Percentiles rank a stretch among this genome's conserved stretches.
phyloP scores from a whole-genome alignment of 2,888 invertebrate genomes.

The Unio delphinus region DNA sequence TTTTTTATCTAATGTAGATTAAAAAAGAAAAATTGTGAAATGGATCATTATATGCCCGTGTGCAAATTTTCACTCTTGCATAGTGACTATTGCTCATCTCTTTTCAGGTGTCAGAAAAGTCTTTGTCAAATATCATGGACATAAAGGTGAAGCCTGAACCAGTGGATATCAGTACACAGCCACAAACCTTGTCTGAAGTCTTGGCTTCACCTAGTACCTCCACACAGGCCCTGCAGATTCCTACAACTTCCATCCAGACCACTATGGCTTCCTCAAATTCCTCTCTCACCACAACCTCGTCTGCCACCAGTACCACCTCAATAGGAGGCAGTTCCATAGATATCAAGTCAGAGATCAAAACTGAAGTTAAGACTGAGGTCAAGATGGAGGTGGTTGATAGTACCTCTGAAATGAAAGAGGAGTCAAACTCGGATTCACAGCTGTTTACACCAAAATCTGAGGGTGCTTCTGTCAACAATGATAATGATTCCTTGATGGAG shows the following conservation, averaged over 20 bases:
- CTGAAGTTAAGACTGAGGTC: constrained; percentile 49
- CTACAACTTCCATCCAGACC: constrained; percentile 10
- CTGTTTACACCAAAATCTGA: constrained; percentile 34
- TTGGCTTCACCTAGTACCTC: constrained; percentile 41
- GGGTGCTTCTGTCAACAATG: constrained; percentile 21
- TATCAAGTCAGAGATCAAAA: constrained; percentile 51
- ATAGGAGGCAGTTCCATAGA: constrained; percentile 51
- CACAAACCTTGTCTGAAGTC: constrained; percentile 46
- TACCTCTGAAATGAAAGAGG: constrained; percentile 23
- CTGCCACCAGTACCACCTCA: constrained; percentile 67
- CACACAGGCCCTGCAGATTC: constrained; percentile 28
- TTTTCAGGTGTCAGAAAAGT: constrained; percentile 8
- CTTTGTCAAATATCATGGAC: constrained; percentile 14
- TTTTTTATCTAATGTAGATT: too few relatives aligned
- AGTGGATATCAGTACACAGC: constrained; percentile 35
- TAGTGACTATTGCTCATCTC: background rate
- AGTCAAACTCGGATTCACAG: constrained; percentile 17
- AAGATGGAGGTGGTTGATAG: constrained; percentile 28
- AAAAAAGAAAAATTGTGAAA: too few relatives aligned
- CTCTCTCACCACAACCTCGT: constrained; percentile 35
- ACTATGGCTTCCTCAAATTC: constrained; percentile 28
- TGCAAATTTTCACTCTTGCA: too few relatives aligned
- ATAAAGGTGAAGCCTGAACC: constrained; percentile 34
- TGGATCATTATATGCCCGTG: too few relatives aligned
- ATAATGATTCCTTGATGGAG: constrained; percentile 11